Conservation (phyloP, 2,888 invertebrate species). For the Mesodorylaimus sp. region DNA sequence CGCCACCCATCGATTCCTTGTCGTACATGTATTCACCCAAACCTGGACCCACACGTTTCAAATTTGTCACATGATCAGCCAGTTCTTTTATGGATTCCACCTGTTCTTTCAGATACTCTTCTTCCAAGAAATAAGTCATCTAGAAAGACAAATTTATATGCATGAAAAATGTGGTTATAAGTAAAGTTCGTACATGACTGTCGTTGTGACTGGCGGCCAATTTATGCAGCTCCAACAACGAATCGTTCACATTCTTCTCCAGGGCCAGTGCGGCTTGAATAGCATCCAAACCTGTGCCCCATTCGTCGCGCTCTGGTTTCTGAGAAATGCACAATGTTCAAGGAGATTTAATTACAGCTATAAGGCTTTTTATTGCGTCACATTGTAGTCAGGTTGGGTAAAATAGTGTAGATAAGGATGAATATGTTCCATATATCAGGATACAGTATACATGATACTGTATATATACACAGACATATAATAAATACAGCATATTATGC, state of each 20-base stretch:
- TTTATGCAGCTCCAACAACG: slow-evolving; percentile 47
- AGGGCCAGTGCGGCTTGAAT: slow-evolving; percentile 52
- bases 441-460: no score
- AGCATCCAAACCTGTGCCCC: slow-evolving; percentile 50
- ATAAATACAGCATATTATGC: no score
- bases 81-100: slow-evolving; percentile 46
- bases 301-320: slow-evolving; percentile 41
- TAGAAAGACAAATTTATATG: slow-evolving; percentile 20
- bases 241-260: slow-evolving; percentile 57
- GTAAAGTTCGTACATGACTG: slow-evolving; percentile 37
- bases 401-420: no score
- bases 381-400: no score
- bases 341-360: no score
- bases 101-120: slow-evolving; percentile 42
- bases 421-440: no score
- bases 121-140: slow-evolving; percentile 38
- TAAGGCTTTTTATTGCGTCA: no score
- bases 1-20: slow-evolving; percentile 32
- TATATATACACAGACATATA: no score
- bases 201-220: slow-evolving; percentile 47
- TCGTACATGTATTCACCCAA: slow-evolving; percentile 44
- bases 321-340: slow-evolving; percentile 11
- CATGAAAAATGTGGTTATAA: neutral
- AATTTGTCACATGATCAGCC: slow-evolving; percentile 50
- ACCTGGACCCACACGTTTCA: slow-evolving; percentile 44